Percentiles rank a stretch among this genome's conserved stretches.
These are phyloP conservation scores for Dermolepida albohirtum DNA, from an alignment of 2,888 invertebrate species.

Conservation along the genomic window DNA sequence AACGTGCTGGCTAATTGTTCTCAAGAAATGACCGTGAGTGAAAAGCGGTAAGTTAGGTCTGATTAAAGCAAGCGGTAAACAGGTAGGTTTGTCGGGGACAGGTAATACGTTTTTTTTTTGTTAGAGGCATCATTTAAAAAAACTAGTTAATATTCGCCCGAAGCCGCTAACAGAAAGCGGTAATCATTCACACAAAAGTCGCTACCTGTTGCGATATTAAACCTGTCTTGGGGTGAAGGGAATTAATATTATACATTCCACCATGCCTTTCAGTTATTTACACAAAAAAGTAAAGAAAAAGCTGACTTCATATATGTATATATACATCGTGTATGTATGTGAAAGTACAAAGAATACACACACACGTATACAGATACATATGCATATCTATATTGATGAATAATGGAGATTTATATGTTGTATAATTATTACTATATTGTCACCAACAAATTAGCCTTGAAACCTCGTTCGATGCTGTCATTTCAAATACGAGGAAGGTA, in stretches of 20 bases:
- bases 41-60: slow-evolving; percentile 36
- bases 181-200: slow-evolving; percentile 49
- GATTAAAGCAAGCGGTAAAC: slow-evolving; percentile 43
- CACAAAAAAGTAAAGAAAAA: slow-evolving; percentile 28
- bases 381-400: too few species aligned
- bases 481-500: too few species aligned
- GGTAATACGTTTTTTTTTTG: slow-evolving; percentile 42
- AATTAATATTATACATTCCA: slow-evolving; percentile 44
- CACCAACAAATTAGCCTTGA: too few species aligned
- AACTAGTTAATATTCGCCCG: slow-evolving; percentile 49
- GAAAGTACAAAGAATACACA: too few species aligned
- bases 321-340: too few species aligned
- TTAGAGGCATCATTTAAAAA: slow-evolving; percentile 32
- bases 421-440: too few species aligned
- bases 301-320: too few species aligned
- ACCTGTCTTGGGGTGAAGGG: slow-evolving; percentile 41
- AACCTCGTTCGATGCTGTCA: too few species aligned
- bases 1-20: slow-evolving; percentile 40
- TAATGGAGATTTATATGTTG: too few species aligned
- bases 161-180: slow-evolving; percentile 47
- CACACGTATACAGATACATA: too few species aligned
- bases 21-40: slow-evolving; percentile 14
- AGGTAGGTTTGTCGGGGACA: slow-evolving; percentile 41
- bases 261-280: slow-evolving; percentile 40
- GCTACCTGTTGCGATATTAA: slow-evolving; percentile 49